These are phyloP conservation scores for Ephialtes manifestator DNA, from an alignment of 2,888 invertebrate species.

Conservation along the genomic window DNA sequence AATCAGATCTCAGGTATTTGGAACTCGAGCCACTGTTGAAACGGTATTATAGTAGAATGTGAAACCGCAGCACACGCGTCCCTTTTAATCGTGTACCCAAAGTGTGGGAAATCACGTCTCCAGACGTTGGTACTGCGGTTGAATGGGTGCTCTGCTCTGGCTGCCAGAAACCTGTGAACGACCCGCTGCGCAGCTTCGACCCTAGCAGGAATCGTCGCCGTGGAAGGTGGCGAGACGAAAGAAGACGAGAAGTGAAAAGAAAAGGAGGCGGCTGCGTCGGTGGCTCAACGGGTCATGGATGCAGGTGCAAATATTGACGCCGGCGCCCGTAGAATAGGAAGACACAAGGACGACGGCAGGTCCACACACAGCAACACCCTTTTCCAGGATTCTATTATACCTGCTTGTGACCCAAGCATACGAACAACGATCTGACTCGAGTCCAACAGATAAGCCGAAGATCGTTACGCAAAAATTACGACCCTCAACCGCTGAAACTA, in stretches of 20 bases:
- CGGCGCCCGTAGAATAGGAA: conserved; percentile 74
- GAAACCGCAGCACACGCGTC: conserved; percentile 16
- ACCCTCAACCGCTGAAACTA: neutral
- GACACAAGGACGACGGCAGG: conserved; percentile 33
- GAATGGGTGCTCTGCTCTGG: conserved; percentile 24
- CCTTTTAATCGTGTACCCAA: conserved; percentile 8
- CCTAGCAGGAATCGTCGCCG: conserved; percentile 20
- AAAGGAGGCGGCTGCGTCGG: conserved; percentile 42
- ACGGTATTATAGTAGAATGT: conserved; percentile 25
- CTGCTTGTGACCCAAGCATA: conserved; percentile 64
- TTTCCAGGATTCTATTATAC: conserved; percentile 69
- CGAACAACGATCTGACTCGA: conserved; percentile 43
- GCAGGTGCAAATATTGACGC: conserved; percentile 80
- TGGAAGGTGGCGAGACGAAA: conserved; percentile 13
- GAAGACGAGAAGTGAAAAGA: conserved; percentile 27
- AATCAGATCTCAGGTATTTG: conserved; percentile 38
- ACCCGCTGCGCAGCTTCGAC: conserved; percentile 26
- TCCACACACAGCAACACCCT: conserved; percentile 57
- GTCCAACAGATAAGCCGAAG: neutral
- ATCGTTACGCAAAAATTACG: conserved; percentile 49
- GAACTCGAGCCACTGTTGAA: conserved; percentile 34
- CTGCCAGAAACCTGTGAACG: conserved; percentile 17
- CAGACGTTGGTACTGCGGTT: conserved; percentile 14
- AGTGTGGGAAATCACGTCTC: conserved; percentile 8
- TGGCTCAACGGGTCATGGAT: conserved; percentile 62